Conservation (phyloP, 2,888 invertebrate genomes). For the Hypena proboscidalis region DNA sequence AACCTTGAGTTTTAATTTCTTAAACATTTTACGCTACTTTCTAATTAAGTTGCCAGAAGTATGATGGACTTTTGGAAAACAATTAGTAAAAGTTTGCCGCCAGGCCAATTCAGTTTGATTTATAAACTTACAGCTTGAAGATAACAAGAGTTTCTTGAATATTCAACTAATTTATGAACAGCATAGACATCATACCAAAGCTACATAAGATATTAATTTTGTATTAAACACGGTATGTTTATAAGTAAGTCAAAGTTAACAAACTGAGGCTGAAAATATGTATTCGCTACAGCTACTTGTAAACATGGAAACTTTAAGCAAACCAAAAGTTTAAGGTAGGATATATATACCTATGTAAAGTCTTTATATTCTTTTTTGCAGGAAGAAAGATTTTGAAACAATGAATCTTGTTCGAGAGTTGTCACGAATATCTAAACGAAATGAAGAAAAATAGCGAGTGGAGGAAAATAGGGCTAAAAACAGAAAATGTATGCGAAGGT, state of each 20-base stretch:
- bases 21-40: constrained; percentile 10
- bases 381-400: neutral
- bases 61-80: constrained; percentile 3
- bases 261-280: neutral
- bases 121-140: neutral
- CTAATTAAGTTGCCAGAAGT: constrained; percentile 14
- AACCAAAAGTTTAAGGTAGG: neutral
- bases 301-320: constrained; percentile 2
- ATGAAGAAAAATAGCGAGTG: constrained; percentile 10
- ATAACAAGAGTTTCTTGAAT: constrained; percentile 7
- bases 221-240: no score
- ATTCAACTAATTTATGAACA: neutral
- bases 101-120: constrained; percentile 5
- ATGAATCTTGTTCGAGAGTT: constrained; percentile 2
- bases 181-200: neutral
- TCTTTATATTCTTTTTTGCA: neutral
- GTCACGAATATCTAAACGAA: constrained; percentile 14
- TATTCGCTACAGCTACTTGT: neutral
- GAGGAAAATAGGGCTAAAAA: constrained; percentile 13
- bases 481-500: constrained; percentile 18
- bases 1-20: constrained; percentile 20
- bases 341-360: neutral
- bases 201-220: constrained; percentile 1
- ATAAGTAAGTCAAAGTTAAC: neutral
- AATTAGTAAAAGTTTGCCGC: constrained; percentile 5